Percentiles rank a stretch among this genome's conserved stretches.
Evolutionary conservation across 2,888 invertebrate genomes (phyloP).

Genomic region (Petrolisthes cinctipes): DNA sequence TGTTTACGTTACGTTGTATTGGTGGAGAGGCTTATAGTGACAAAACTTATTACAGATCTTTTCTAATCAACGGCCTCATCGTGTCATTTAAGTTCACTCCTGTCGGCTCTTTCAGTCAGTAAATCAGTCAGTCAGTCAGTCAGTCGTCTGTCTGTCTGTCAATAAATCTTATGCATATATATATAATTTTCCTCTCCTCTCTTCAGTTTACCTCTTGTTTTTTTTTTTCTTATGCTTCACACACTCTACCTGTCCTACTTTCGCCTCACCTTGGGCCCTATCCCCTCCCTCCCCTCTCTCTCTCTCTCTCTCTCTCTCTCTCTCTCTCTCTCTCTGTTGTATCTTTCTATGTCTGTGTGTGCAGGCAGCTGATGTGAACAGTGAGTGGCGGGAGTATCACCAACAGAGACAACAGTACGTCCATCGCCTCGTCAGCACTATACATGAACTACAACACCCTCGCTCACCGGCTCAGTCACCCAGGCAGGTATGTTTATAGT

Average conservation of each 20-base stretch:
- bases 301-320: not conserved
- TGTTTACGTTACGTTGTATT: not conserved
- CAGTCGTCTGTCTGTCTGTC: not conserved
- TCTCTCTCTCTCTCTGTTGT: not conserved
- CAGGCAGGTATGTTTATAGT: constrained; percentile 62
- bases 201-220: not conserved
- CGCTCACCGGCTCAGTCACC: constrained; percentile 31
- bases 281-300: not conserved
- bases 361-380: constrained; percentile 59
- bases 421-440: constrained; percentile 68
- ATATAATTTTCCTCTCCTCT: not conserved
- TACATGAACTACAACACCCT: constrained; percentile 68
- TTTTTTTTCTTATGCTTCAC: not conserved
- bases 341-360: not conserved
- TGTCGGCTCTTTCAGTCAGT: too few species aligned
- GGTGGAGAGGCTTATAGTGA: not conserved
- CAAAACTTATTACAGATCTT: not conserved
- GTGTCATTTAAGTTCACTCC: too few species aligned
- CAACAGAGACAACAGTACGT: constrained; percentile 68
- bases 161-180: not conserved
- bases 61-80: too few species aligned
- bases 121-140: too few species aligned
- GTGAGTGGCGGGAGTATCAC: constrained; percentile 69
- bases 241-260: not conserved
- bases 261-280: not conserved